Base-by-base conservation (phyloP, 2,113 vertebrate genomes). In the Acrocephalus arundinaceus region DNA sequence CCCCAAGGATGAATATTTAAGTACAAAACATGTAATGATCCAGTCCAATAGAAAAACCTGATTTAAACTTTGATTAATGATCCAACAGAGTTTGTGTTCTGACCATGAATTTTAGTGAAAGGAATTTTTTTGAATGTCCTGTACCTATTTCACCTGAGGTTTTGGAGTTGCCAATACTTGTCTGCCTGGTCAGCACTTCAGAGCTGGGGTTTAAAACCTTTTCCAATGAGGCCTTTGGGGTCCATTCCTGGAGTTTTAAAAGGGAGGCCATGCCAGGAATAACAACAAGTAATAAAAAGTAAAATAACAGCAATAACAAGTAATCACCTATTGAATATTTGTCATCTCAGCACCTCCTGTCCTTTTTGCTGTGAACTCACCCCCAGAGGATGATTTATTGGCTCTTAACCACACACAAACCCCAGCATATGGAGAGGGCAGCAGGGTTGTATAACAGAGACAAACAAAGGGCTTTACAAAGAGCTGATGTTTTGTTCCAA, bases 381-480 rank as follows among this genome's bases (percentile, higher is more conserved):
- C 49, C 85, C 59, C 48, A 74, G 84, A 83, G 31, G 52, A 58
- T 7, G 10, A 16, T 90, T 80, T 71, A 13, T 52, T 78, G 68
- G 59, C 92, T 78, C 45, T 85, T 67, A 71, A 88, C 39, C 52
- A 59, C 54, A 71, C 48, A 45, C 68, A 95, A 84, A 94, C 49
- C 18, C 61, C 37, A 20, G 65, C 92, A 93, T 81, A 90, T 90
- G 94, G 85, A 88, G 31, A 75, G 54, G 61, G 66, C 68, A 81
- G 55, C 12, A 72, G 35, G 13, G 58, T 93, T 93, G 78, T 4
- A 17, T 75, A 88, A 96, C 28, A 81, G 67, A 59, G 46, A 79
- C 84, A 90, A 89, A 89, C 55, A 92, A 84, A 92, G 65, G 68
- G 37, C 88, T 93, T 74, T 59, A 14, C 10, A 86, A 75, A 72